phyloP scores from a whole-genome alignment of 2,888 invertebrate species.

The Mesoligia furuncula region DNA sequence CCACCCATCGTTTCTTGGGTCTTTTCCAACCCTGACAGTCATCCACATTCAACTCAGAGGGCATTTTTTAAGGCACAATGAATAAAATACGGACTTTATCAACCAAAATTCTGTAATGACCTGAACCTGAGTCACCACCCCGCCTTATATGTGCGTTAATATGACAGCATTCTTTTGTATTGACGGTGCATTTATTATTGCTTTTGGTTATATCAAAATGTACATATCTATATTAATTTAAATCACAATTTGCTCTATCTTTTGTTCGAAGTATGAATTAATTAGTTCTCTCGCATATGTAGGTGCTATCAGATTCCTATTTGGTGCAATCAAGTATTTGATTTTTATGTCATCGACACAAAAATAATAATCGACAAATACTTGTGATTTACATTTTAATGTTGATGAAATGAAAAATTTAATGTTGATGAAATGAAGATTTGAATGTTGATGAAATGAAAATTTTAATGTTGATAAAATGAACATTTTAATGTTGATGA shows the following conservation, averaged over 20 bases:
- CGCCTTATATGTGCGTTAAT: conserved; percentile 58
- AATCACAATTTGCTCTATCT: conserved; percentile 12
- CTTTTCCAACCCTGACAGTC: not conserved
- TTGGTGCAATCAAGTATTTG: not conserved
- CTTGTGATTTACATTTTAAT: not conserved
- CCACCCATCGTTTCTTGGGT: too few relatives aligned
- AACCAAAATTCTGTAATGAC: conserved; percentile 47
- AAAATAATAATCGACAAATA: not conserved
- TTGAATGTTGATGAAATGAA: too few relatives aligned
- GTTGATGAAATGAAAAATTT: not conserved
- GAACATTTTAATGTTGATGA: too few relatives aligned
- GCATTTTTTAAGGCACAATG: conserved; percentile 8
- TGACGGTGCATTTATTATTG: conserved; percentile 64
- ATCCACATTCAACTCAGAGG: not conserved
- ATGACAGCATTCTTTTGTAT: conserved; percentile 66
- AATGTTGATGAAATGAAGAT: too few relatives aligned
- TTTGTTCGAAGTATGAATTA: not conserved
- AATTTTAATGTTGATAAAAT: too few relatives aligned
- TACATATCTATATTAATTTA: not conserved
- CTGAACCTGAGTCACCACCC: conserved; percentile 64
- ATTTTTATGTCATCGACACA: not conserved
- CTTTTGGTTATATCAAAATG: conserved; percentile 54
- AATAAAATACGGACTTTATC: conserved; percentile 43
- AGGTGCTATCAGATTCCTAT: not conserved
- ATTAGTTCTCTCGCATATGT: not conserved